Base-by-base conservation (phyloP, 2,797 vertebrate genomes). In the Arrhamphus sclerolepis region DNA sequence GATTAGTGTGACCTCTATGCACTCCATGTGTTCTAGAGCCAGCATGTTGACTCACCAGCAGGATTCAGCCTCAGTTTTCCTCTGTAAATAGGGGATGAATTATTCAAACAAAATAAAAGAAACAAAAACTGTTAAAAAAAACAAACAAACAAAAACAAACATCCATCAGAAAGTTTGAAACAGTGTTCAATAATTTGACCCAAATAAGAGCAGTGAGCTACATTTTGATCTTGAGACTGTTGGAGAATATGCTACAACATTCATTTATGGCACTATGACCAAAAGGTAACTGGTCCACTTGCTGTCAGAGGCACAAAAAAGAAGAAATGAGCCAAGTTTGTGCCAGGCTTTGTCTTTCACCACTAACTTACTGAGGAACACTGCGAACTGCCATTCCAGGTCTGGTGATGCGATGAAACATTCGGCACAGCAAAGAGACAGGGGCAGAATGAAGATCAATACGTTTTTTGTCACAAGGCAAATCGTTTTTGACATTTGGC, bases 401-500 rank as follows among this genome's bases (percentile, higher is more conserved):
- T 72, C 73, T 48, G 73, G 67, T 3, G 77, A 91, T 42, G 79
- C 5, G 61, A 81, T 81, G 85, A 89, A 85, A 87, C 55, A 52
- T 72, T 78, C 74, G 17, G 43, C 55, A 67, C 75, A 31, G 58
- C 78, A 61, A 84, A 78, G 77, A 85, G 89, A 89, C 91, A 80
- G 83, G 61, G 64, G 54, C 69, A 81, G 89, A 92, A 90, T 87
- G 57, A 64, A 83, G 90, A 93, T 92, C 89, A 82, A 93, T 92
- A 90, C 52, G 61, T 78, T 86, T 40, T 87, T 87, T 70, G 84
- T 90, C 82, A 78, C 47, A 38, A 87, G 87, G 88, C 86, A 90
- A 92, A 94, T 82, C 69, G 89, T 87, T 93, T 90, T 84, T 91
- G 91, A 93, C 92, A 89, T 91, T 91, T 89, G 86, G 85, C 85